Conservation (phyloP, 2,797 vertebrate species). For the Pterois miles region DNA sequence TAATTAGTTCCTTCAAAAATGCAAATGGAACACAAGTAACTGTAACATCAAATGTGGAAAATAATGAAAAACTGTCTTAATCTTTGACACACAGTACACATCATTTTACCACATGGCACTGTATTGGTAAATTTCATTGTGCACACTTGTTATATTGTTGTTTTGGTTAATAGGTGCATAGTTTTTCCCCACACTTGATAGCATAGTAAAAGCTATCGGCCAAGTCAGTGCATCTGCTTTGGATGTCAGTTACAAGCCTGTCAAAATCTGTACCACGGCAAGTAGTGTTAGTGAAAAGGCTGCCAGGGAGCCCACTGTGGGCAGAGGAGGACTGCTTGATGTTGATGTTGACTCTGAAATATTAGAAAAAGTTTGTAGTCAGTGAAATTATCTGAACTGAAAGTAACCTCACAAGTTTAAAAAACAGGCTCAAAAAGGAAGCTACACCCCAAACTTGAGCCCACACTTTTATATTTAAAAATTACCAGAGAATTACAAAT, state of each 20-base stretch:
- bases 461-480: background rate
- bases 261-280: slow-evolving; percentile 41
- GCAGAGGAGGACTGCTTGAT: slow-evolving; percentile 32
- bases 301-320: slow-evolving; percentile 21
- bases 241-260: slow-evolving; percentile 15
- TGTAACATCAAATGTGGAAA: slow-evolving; percentile 2
- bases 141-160: background rate
- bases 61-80: background rate
- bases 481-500: background rate
- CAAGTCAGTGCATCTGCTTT: background rate
- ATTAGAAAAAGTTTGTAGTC: slow-evolving; percentile 1
- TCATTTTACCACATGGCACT: slow-evolving; percentile 42
- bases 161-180: background rate
- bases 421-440: background rate
- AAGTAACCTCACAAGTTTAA: background rate
- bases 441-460: background rate
- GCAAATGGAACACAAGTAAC: background rate
- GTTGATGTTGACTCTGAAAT: slow-evolving; percentile 57
- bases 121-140: slow-evolving; percentile 42
- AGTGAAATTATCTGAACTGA: background rate
- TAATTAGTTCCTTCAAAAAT: slow-evolving; percentile 20
- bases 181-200: background rate
- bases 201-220: background rate
- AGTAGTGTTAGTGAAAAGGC: slow-evolving; percentile 50
- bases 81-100: slow-evolving; percentile 27